Evolutionary conservation across 2,888 invertebrate species (phyloP), one percentile per base, ranked within the genome.

Genomic region (Scrobipalpa atriplicella): DNA sequence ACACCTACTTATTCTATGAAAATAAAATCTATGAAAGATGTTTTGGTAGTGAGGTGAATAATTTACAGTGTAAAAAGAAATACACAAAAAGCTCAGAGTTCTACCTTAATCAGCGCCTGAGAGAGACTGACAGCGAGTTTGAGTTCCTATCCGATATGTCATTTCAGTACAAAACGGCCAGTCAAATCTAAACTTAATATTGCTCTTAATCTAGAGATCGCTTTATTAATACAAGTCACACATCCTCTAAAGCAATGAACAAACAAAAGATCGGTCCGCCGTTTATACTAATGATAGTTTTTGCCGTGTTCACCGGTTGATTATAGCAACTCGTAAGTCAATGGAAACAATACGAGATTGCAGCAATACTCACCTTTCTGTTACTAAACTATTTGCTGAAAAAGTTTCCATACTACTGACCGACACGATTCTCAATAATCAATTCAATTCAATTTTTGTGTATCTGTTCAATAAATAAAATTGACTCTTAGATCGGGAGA

Each of bases 311-410:
- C 47, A 16, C 47, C n/a, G 16, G 29, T 5, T 29, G 29, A 29
- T 5, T 29, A 29, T 29, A 47, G 5, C 47, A n/a, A 47, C n/a
- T 47, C 47, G 47, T 47, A 47, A 47, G n/a, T 47, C 47, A 47
- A 47, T n/a, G 47, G 47, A 47, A 47, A 47, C 47, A 47, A 47
- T 47, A 47, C 47, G 6, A 47, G n/a, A 47, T 47, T 47, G 47
- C 47, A 16, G n/a, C 47, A 43, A 43, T 43, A 43, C 2, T 43
- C n/a, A 16, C 47, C 47, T 47, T 47, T n/a, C n/a, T n/a, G 16
- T n/a, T n/a, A 43, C 43, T 13, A 13, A 43, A 47, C 47, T 47
- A 47, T 47, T 47, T n/a, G 6, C n/a, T n/a, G 47, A 16, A 8
- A 10, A 16, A 3, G 47, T 47, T 47, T 47, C 47, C 47, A 47